Conservation (phyloP, 2,888 invertebrate species). For the Eupeodes latifasciatus region DNA sequence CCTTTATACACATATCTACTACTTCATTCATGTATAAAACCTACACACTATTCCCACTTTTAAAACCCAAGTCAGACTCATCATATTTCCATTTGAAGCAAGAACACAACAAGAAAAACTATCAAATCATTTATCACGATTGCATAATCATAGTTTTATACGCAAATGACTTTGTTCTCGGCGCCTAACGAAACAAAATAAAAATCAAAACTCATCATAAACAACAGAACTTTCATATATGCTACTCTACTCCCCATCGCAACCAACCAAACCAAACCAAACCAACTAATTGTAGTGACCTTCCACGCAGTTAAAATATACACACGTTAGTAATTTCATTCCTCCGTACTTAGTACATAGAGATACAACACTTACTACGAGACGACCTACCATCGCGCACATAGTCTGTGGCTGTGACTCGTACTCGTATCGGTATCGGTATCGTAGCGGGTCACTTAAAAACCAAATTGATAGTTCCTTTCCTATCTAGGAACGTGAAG, state of each 20-base stretch:
- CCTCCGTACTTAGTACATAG: slow-evolving; percentile 1
- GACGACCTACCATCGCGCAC: not conserved
- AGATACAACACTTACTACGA: too few species aligned
- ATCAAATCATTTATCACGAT: not conserved
- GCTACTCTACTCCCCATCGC: not conserved
- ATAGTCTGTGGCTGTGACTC: not conserved
- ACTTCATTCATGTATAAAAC: not conserved
- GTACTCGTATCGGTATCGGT: not conserved
- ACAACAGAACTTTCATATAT: slow-evolving; percentile 3
- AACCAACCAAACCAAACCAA: not conserved
- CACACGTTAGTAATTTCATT: not conserved
- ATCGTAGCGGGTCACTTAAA: slow-evolving; percentile 36
- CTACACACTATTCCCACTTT: not conserved
- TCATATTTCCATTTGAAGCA: not conserved
- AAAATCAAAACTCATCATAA: slow-evolving; percentile 14
- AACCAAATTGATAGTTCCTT: slow-evolving; percentile 66
- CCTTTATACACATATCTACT: too few species aligned
- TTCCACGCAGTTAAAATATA: slow-evolving; percentile 35
- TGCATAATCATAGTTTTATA: slow-evolving; percentile 26
- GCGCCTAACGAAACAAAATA: slow-evolving; percentile 13
- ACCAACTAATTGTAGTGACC: slow-evolving; percentile 14
- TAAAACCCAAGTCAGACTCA: not conserved
- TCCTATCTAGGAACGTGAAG: not conserved
- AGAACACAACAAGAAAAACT: not conserved
- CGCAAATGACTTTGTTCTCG: slow-evolving; percentile 38